A percentile compares a stretch with the other conserved stretches of the same genome.
Conservation (phyloP, 2,888 invertebrate genomes). For the Autographa pulchrina region DNA sequence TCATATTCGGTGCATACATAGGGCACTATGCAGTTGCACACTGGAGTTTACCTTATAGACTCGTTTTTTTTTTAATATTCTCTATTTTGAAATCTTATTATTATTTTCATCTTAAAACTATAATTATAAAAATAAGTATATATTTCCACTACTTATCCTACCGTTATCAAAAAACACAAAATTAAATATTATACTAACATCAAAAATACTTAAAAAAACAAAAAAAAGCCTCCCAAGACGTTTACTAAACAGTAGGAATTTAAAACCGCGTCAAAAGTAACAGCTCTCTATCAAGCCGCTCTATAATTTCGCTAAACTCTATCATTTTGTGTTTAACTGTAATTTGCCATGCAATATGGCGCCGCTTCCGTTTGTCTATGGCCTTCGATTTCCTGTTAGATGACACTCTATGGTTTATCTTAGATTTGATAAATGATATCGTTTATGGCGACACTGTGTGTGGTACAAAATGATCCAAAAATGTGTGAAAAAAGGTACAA, state of each 20-base stretch:
- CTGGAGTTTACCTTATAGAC: too few species aligned
- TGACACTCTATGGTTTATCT: conserved; percentile 53
- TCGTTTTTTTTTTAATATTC: too few species aligned
- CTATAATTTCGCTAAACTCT: conserved; percentile 83
- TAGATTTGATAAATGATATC: conserved; percentile 41
- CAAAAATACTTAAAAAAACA: conserved; percentile 15
- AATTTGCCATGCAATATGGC: conserved; percentile 59
- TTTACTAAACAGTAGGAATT: conserved; percentile 43
- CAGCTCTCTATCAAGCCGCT: conserved; percentile 73
- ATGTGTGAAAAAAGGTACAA: neutral
- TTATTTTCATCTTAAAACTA: too few species aligned
- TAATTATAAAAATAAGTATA: neutral
- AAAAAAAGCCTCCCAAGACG: conserved; percentile 69
- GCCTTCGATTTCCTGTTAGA: conserved; percentile 55
- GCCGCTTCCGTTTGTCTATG: conserved; percentile 66
- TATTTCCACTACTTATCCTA: neutral
- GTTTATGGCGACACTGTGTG: conserved; percentile 32
- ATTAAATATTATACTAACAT: neutral
- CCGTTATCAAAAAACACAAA: neutral
- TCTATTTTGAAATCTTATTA: too few species aligned
- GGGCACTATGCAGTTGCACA: too few species aligned
- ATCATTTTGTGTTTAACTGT: conserved; percentile 66
- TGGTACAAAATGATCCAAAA: conserved; percentile 14
- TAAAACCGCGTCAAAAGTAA: conserved; percentile 75
- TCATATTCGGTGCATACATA: too few species aligned